phyloP scores from a whole-genome alignment of 2,888 invertebrate species.

The Priocnemis perturbator region DNA sequence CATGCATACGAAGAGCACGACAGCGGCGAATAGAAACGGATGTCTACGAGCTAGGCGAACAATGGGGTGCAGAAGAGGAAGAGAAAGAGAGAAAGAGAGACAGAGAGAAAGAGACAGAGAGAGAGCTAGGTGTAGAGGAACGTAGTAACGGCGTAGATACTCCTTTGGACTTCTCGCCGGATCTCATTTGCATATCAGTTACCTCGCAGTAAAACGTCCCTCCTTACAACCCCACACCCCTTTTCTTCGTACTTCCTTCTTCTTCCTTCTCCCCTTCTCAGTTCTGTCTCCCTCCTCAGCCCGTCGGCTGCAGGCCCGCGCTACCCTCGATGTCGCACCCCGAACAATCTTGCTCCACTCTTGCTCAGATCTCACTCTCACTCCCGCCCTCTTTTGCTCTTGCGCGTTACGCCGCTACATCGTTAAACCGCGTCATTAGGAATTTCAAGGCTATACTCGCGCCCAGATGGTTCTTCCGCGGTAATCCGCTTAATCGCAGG shows the following conservation, averaged over 20 bases:
- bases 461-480: no score
- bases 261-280: neutral
- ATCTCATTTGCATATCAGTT: conserved; percentile 60
- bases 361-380: neutral
- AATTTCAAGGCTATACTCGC: conserved; percentile 9
- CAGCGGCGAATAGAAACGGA: conserved; percentile 20
- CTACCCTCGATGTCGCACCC: conserved; percentile 4
- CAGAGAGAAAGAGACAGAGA: neutral
- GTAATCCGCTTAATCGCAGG: no score
- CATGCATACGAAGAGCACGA: conserved; percentile 3
- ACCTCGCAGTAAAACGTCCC: conserved; percentile 44
- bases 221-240: conserved; percentile 15
- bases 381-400: neutral
- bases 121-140: conserved; percentile 18
- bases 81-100: neutral
- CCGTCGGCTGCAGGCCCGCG: conserved; percentile 7
- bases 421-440: conserved; percentile 13
- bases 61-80: conserved; percentile 17
- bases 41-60: conserved; percentile 30
- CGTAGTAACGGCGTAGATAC: conserved; percentile 25
- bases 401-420: neutral
- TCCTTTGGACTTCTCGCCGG: conserved; percentile 27
- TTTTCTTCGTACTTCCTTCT: neutral
- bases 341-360: conserved; percentile 11
- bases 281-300: neutral